These are phyloP conservation scores for Catharus ustulatus DNA, from an alignment of 2,797 vertebrate species.

Conservation along the genomic window DNA sequence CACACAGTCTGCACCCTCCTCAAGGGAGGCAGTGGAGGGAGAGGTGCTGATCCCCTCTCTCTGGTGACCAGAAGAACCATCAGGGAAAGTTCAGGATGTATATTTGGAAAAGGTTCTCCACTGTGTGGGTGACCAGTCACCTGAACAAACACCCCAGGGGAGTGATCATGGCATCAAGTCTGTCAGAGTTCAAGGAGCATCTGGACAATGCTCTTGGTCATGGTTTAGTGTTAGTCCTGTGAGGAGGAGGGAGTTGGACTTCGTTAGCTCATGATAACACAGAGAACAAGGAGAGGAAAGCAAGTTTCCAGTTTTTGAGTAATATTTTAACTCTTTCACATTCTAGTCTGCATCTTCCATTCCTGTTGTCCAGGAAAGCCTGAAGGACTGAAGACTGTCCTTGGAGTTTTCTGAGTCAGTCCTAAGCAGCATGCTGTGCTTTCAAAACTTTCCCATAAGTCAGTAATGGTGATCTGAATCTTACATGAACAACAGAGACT, in stretches of 20 bases:
- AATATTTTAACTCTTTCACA: neutral
- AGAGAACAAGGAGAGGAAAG: neutral
- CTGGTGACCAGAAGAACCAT: neutral
- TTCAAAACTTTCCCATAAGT: neutral
- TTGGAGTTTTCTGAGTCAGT: neutral
- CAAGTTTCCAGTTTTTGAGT: neutral
- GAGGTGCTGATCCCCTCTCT: neutral
- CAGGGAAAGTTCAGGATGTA: neutral
- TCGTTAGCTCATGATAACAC: neutral
- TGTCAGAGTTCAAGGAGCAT: neutral
- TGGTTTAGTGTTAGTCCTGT: neutral
- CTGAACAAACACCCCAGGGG: neutral
- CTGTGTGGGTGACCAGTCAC: neutral
- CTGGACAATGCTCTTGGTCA: neutral
- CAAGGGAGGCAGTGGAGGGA: neutral
- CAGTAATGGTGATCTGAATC: neutral
- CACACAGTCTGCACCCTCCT: neutral
- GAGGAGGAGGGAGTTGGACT: neutral
- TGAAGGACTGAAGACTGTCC: neutral
- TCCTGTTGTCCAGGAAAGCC: neutral
- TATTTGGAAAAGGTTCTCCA: neutral
- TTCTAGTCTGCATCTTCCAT: neutral
- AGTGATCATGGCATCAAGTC: neutral
- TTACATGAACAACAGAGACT: neutral
- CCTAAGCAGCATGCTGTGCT: neutral